Base-by-base conservation (phyloP, 1,140 invertebrate genomes). In the Zaprionus vittiger region DNA sequence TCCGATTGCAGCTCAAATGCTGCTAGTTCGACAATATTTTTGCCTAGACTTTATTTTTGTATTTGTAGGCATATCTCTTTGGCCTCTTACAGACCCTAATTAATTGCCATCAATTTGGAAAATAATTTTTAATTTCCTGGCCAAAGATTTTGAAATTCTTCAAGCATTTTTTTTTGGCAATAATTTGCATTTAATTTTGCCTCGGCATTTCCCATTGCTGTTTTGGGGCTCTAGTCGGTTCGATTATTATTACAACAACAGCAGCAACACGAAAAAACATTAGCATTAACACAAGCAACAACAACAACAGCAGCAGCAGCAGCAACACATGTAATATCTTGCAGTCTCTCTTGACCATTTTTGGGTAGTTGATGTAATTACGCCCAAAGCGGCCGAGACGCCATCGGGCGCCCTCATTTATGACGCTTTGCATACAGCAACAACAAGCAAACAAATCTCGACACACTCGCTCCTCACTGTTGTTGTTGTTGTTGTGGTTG, bases 271-370 rank as follows among this genome's bases (percentile, higher is more conserved):
- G 44, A 56, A 37, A 37, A 44, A 54, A 38, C 59, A 61, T 14
- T 49, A 63, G 31, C 37, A 34, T 34, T 34, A 17, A 15, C 24
- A 66, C 22, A 44, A 41, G 38, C 44, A 44, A 26, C 55, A 24
- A 20, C 59, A 47, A n/a, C 55, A 2, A 1, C 57, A 47, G 26
- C 34, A 54, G 20, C 47, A n/a, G 26, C 60, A 31, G 15, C 49
- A 57, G 14, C n/a, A n/a, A 64, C 49, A 68, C 64, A 76, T 87
- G 78, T 76, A 82, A 89, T 89, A 90, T 79, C 90, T 87, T 89
- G 79, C 85, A 66, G 74, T 90, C 81, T 87, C 73, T 89, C 73
- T 89, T 89, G 84, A 90, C 84, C 84, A 89, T 89, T 77, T 89
- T 90, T 85, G 84, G 81, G 81, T 57, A 60, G 72, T 73, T 81